A percentile compares a stretch with the other conserved stretches of the same genome.
These are phyloP conservation scores for Alviniconcha strummeri DNA, from an alignment of 2,888 invertebrate genomes.

Conservation along the genomic window DNA sequence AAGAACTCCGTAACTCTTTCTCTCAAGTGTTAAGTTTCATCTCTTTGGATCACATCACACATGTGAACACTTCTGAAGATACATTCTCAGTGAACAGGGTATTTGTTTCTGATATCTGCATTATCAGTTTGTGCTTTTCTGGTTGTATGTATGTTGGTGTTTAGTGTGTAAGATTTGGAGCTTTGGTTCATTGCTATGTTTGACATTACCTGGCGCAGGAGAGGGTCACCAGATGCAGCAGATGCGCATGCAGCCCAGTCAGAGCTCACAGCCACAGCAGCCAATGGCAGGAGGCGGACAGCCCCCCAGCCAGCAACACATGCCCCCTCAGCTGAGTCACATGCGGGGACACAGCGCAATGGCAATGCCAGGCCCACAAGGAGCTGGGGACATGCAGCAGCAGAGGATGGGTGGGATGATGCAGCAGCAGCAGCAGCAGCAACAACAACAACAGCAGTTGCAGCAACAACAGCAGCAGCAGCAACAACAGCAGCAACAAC, in stretches of 20 bases:
- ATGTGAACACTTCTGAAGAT: too few relatives aligned
- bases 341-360: constrained; percentile 43
- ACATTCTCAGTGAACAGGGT: too few relatives aligned
- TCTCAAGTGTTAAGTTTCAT: too few relatives aligned
- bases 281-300: constrained; percentile 44
- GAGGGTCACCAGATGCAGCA: constrained; percentile 52
- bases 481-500: constrained; percentile 46
- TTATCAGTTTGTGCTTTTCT: too few relatives aligned
- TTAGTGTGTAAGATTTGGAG: too few relatives aligned
- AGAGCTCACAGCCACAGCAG: constrained; percentile 46
- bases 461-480: constrained; percentile 48
- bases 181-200: too few relatives aligned
- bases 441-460: too few relatives aligned
- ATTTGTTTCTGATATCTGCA: too few relatives aligned
- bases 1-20: too few relatives aligned
- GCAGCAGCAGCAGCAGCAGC: constrained; percentile 44
- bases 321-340: constrained; percentile 48
- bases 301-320: constrained; percentile 46
- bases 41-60: too few relatives aligned
- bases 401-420: constrained; percentile 30
- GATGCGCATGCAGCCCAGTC: constrained; percentile 53
- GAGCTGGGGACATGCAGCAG: constrained; percentile 31
- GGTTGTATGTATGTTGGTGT: too few relatives aligned
- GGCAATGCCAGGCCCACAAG: constrained; percentile 29
- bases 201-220: background rate